Base-by-base conservation (phyloP, 2,113 vertebrate species). In the Hypocryptadius cinnamomeus region DNA sequence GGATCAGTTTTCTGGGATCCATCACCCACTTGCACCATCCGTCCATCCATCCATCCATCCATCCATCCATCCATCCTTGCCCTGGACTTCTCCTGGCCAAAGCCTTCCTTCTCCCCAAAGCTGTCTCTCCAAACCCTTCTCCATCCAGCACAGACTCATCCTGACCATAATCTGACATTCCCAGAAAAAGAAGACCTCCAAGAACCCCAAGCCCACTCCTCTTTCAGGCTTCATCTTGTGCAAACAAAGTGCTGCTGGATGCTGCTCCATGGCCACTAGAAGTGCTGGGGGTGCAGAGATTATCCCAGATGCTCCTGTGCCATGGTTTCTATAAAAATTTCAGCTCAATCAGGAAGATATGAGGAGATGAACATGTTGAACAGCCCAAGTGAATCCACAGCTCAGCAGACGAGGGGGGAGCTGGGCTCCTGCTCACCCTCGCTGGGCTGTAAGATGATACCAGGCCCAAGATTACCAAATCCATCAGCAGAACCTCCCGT, bases 351-450 rank as follows among this genome's bases (percentile, higher is more conserved):
- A 11, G 1, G 7, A 65, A 53, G 51, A 22, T 23, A 12, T 39
- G 37, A 39, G 33, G 80, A n/a, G 0, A 1, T 1, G 19, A 78
- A 47, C 17, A 0, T 0, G 6, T 2, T 79, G 50, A 74, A 42
- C 35, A 24, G 13, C 65, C 21, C 59, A 23, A 83, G 40, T 6
- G n/a, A 6, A 19, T 8, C 33, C 73, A 12, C 23, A 14, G 69
- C 7, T 33, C 45, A 7, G 28, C 0, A 0, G 8, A 35, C 2
- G 27, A 53, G 7, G 30, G n/a, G 47, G 53, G 42, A 54, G 66
- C 68, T 51, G 81, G 50, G 91, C 66, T 92, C 35, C 53, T 6
- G 59, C n/a, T 81, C 87, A 13, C 11, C 22, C 44, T 51, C 2
- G 0, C 63, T 85, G 13, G 28, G 50, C 1, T 48, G 84, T 91